Percentiles rank a stretch among this genome's conserved stretches.
Evolutionary conservation across 2,113 vertebrate genomes (phyloP).

Genomic region (Miniopterus natalensis): DNA sequence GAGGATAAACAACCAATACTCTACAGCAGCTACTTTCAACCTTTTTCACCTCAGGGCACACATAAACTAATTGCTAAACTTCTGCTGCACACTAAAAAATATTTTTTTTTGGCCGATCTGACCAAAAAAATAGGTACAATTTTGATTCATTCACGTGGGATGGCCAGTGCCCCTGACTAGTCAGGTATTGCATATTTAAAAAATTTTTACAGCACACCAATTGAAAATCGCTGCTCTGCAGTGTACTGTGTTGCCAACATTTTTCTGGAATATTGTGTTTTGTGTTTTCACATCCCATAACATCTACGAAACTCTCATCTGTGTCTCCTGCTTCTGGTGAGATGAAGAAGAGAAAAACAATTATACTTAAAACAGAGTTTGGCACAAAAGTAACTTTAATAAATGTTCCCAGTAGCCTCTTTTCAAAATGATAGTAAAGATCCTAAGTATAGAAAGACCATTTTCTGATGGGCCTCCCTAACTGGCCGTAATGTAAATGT

Average conservation of each 20-base stretch:
- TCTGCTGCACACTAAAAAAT: not conserved
- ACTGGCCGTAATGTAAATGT: not conserved
- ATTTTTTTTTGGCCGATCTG: not conserved
- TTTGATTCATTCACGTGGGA: not conserved
- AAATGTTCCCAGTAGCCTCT: constrained; percentile 10
- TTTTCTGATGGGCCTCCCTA: not conserved
- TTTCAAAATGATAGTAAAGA: constrained; percentile 21
- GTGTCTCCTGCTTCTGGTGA: not conserved
- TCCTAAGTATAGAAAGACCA: not conserved
- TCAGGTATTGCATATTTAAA: not conserved
- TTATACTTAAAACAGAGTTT: not conserved
- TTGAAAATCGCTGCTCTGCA: not conserved
- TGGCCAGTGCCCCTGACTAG: not conserved
- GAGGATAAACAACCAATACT: not conserved
- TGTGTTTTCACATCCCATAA: not conserved
- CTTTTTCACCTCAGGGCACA: not conserved
- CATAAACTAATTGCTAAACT: not conserved
- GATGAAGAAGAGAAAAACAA: not conserved
- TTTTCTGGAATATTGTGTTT: not conserved
- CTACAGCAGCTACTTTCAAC: not conserved
- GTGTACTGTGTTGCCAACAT: not conserved
- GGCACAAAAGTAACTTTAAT: not conserved
- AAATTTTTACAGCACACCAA: not conserved
- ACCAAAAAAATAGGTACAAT: not conserved
- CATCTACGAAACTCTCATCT: not conserved